These are phyloP conservation scores for Xyliphius kryptos DNA, from an alignment of 2,113 vertebrate genomes.

Conservation along the genomic window DNA sequence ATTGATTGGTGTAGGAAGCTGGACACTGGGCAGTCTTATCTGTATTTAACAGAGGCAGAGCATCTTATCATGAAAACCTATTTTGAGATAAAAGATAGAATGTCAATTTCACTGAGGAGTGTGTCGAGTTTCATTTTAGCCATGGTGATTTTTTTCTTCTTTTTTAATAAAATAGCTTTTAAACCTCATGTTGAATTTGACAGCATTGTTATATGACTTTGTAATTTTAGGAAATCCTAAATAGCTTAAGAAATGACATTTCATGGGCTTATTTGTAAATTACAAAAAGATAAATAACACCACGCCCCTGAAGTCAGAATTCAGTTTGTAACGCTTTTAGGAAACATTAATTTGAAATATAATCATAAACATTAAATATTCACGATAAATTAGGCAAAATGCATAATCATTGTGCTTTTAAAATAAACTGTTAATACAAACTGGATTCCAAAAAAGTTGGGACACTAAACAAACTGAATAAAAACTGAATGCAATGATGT, in stretches of 20 bases:
- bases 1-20: background rate
- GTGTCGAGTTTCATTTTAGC: background rate
- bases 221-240: slow-evolving; percentile 1
- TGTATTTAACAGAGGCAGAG: slow-evolving; percentile 12
- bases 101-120: slow-evolving; percentile 23
- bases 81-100: slow-evolving; percentile 22
- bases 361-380: too few species aligned
- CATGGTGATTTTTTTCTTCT: background rate
- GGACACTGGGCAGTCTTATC: slow-evolving; percentile 5
- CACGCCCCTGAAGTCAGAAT: too few species aligned
- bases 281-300: background rate
- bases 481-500: too few species aligned
- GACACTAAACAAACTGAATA: too few species aligned
- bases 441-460: too few species aligned
- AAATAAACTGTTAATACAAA: too few species aligned
- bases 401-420: too few species aligned
- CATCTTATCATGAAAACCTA: slow-evolving; percentile 16
- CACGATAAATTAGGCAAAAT: too few species aligned
- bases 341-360: too few species aligned
- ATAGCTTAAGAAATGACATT: background rate
- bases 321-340: too few species aligned
- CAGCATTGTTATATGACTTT: slow-evolving; percentile 1
- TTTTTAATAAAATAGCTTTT: background rate
- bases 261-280: slow-evolving; percentile 6
- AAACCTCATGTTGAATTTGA: background rate